Percentiles rank a stretch among this genome's conserved stretches.
Conservation (phyloP, 2,113 vertebrate species). For the Loxodonta africana region DNA sequence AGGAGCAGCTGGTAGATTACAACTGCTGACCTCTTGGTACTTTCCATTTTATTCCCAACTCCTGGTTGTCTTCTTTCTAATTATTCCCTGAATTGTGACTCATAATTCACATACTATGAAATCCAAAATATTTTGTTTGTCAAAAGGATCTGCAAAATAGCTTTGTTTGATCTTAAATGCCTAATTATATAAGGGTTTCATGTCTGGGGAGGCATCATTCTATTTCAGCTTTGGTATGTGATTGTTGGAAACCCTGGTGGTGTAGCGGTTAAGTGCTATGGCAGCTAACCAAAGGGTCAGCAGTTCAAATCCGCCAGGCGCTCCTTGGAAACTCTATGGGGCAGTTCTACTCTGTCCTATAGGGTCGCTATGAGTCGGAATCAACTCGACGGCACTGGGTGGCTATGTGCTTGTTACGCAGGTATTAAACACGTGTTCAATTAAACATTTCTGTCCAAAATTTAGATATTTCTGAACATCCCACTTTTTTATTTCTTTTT, state of each 20-base stretch:
- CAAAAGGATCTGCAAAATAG: conserved; percentile 15
- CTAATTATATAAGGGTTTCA: neutral
- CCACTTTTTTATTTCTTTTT: neutral
- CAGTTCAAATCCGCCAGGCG: no score
- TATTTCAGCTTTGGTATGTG: neutral
- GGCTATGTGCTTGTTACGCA: neutral
- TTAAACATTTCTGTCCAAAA: conserved; percentile 7
- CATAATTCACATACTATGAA: neutral
- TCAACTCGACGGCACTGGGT: no score
- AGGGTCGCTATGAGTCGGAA: no score
- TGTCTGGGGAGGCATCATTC: neutral
- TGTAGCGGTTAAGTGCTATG: no score
- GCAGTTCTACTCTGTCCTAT: no score
- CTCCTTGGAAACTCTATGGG: no score
- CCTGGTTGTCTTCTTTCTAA: neutral
- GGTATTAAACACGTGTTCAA: neutral
- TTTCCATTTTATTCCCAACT: neutral
- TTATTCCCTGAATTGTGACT: conserved; percentile 31
- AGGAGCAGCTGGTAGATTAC: no score
- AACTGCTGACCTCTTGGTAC: neutral
- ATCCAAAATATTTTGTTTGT: conserved; percentile 37
- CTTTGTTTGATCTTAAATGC: neutral
- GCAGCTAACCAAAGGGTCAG: no score
- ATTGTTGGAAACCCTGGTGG: neutral
- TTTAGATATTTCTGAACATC: neutral